phyloP scores from a whole-genome alignment of 2,888 invertebrate genomes.

The Sminthurides aquaticus region DNA sequence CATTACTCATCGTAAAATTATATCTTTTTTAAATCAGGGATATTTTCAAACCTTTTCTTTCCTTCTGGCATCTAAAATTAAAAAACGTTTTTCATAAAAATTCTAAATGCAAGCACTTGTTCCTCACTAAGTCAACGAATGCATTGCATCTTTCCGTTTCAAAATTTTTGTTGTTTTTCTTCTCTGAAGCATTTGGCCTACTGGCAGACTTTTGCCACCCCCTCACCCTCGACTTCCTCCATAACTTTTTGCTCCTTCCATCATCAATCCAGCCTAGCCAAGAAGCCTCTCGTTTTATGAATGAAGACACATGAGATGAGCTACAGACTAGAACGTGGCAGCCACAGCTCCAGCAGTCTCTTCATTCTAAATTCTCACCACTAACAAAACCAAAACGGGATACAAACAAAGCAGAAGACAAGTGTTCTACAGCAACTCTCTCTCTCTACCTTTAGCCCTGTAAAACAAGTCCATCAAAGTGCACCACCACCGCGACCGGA shows the following conservation, averaged over 20 bases:
- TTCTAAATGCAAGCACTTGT: not conserved
- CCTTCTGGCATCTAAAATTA: not conserved
- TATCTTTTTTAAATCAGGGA: not conserved
- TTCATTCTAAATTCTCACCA: too few relatives aligned
- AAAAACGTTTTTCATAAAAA: not conserved
- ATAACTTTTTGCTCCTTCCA: not conserved
- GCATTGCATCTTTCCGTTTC: not conserved
- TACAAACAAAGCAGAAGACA: too few relatives aligned
- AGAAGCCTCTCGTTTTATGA: constrained; percentile 29
- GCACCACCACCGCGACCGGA: too few relatives aligned
- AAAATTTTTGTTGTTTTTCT: too few relatives aligned
- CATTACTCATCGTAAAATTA: too few relatives aligned
- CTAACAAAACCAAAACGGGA: too few relatives aligned
- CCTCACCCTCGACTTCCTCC: not conserved
- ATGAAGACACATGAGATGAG: constrained; percentile 38
- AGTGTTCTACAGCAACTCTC: too few relatives aligned
- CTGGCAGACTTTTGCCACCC: constrained; percentile 31
- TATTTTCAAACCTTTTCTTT: not conserved
- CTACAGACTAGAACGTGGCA: too few relatives aligned
- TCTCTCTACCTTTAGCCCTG: too few relatives aligned
- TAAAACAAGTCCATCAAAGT: too few relatives aligned
- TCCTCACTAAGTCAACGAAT: not conserved
- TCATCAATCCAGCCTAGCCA: too few relatives aligned
- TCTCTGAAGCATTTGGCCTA: constrained; percentile 34
- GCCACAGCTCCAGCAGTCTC: too few relatives aligned